These are phyloP conservation scores for Sipha maydis DNA, from an alignment of 2,888 invertebrate genomes.

Conservation along the genomic window DNA sequence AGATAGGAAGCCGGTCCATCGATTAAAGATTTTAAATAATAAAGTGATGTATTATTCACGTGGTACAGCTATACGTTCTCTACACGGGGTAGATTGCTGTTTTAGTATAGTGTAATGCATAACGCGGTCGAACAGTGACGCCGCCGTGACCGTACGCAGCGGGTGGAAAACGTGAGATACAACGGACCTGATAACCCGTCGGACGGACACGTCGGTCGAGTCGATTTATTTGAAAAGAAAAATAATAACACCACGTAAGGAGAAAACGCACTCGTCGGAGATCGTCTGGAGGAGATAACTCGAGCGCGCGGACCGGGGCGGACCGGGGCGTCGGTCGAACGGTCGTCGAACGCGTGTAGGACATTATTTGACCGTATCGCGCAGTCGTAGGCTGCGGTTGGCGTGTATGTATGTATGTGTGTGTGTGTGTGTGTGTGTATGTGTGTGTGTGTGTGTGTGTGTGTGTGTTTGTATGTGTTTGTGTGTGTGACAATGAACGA, in stretches of 20 bases:
- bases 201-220: constrained; percentile 38
- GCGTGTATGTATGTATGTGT: too few relatives aligned
- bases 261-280: background rate
- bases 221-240: constrained; percentile 53
- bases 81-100: background rate
- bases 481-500: too few relatives aligned
- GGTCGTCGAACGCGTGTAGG: background rate
- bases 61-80: background rate
- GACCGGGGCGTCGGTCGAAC: background rate
- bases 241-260: constrained; percentile 1
- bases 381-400: background rate
- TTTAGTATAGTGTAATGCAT: background rate
- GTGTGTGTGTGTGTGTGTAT: too few relatives aligned
- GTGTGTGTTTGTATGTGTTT: too few relatives aligned
- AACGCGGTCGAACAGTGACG: background rate
- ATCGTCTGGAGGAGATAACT: constrained; percentile 56
- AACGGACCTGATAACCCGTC: constrained; percentile 39
- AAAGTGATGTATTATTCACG: constrained; percentile 31
- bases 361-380: constrained; percentile 16
- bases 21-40: constrained; percentile 22
- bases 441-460: too few relatives aligned
- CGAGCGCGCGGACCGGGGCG: background rate
- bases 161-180: constrained; percentile 58
- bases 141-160: constrained; percentile 25
- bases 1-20: background rate